Evolutionary conservation across 2,888 invertebrate genomes (phyloP).

Genomic region (Tinea trinotella): DNA sequence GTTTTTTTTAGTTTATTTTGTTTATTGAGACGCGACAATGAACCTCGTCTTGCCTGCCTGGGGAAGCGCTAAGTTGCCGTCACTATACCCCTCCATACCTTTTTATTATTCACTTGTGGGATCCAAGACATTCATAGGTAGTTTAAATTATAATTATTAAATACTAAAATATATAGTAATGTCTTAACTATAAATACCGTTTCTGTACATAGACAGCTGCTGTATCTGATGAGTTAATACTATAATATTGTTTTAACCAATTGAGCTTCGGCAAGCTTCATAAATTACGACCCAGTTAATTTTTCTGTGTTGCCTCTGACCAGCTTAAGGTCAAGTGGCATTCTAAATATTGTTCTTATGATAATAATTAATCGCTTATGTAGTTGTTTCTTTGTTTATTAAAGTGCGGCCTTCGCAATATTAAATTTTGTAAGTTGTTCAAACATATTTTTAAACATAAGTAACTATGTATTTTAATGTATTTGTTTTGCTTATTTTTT

Average conservation of each 20-base stretch:
- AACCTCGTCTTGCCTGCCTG: too few relatives aligned
- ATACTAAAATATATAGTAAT: too few relatives aligned
- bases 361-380: constrained; percentile 14
- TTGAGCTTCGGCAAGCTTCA: constrained; percentile 38
- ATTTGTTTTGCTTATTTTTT: not conserved
- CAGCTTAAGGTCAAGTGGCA: constrained; percentile 44
- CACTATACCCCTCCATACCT: too few relatives aligned
- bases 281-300: constrained; percentile 32
- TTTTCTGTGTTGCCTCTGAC: constrained; percentile 44
- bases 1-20: too few relatives aligned
- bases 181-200: constrained; percentile 34
- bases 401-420: not conserved
- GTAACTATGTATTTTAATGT: not conserved
- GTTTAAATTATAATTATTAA: too few relatives aligned
- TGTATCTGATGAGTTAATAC: constrained; percentile 47
- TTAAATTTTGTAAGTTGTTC: not conserved
- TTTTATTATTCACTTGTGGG: too few relatives aligned
- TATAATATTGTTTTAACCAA: constrained; percentile 46
- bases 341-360: constrained; percentile 44
- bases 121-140: too few relatives aligned
- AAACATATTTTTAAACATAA: not conserved
- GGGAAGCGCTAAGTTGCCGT: too few relatives aligned
- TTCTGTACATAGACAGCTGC: constrained; percentile 32
- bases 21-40: too few relatives aligned
- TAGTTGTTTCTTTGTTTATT: constrained; percentile 17